Evolutionary conservation across 2,797 vertebrate species (phyloP), one percentile per base, ranked within the genome.

Genomic region (Sphenodon punctatus): DNA sequence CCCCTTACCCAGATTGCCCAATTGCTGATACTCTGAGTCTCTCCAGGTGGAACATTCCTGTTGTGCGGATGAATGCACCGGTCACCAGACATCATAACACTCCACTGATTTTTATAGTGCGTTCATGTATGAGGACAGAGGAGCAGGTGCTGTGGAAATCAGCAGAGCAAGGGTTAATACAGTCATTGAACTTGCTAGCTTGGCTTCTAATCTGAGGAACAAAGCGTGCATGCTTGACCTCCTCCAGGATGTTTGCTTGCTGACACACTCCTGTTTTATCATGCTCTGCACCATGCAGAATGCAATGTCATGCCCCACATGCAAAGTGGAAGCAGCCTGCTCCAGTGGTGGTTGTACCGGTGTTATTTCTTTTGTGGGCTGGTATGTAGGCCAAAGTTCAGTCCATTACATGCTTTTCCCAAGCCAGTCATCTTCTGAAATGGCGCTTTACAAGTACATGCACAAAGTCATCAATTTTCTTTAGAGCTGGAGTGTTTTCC

Each of bases 401-500:
- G 53, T 56, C 38, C 46, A 22, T 53, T 60, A 16, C 45, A 43
- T 51, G 8, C 39, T 59, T 19, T 80, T 91, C 75, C 74, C 39
- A 64, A 75, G 74, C 88, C 78, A 79, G 65, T 71, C 86, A 70
- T 76, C 51, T 91, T 78, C 86, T 73, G 83, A 85, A 88, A 84
- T 82, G 61, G 38, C 74, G 66, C 69, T 59, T 89, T 80, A 80
- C 89, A 88, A 86, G 80, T 65, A 60, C 65, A 68, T 65, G 66
- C 83, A 86, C 76, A 67, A 89, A 88, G 81, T 83, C 85, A 84
- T 75, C 78, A 82, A 64, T 91, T 92, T 86, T 67, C 88, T 90
- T 75, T 74, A 88, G 78, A 67, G 23, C 20, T 69, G 55, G 46
- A 0, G 0, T 83, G 73, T 75, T 90, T 90, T 81, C 74, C 61